phyloP scores from a whole-genome alignment of 92 coral and sea anemone genomes.

The Chrysogorgia sp. region DNA sequence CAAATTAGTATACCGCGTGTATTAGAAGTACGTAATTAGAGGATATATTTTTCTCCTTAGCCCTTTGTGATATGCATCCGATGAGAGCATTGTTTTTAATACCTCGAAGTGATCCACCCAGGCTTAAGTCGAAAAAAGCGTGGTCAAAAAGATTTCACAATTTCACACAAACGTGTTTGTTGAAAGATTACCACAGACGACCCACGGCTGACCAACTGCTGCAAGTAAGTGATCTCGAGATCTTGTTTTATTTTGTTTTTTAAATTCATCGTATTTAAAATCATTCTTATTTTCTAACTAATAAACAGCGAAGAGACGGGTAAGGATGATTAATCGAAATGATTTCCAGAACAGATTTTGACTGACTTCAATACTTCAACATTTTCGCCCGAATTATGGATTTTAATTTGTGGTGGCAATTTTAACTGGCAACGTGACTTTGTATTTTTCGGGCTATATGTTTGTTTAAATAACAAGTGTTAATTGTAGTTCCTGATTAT shows the following conservation, averaged over 20 bases:
- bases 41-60: slow-evolving; percentile 38
- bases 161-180: slow-evolving; percentile 90
- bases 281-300: too few relatives aligned
- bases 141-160: slow-evolving; percentile 98
- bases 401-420: too few relatives aligned
- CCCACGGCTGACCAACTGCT: slow-evolving; percentile 96
- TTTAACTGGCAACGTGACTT: background rate
- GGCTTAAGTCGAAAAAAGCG: slow-evolving; percentile 87
- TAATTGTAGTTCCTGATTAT: background rate
- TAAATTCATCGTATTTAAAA: too few relatives aligned
- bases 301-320: too few relatives aligned
- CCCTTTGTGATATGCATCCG: slow-evolving; percentile 99
- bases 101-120: slow-evolving; percentile 97
- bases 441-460: too few relatives aligned
- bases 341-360: too few relatives aligned
- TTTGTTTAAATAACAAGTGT: too few relatives aligned
- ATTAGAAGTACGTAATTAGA: background rate
- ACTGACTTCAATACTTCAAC: too few relatives aligned
- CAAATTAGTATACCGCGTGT: too few relatives aligned
- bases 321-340: too few relatives aligned
- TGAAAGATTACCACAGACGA: slow-evolving; percentile 89
- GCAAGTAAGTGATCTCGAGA: slow-evolving; percentile 71
- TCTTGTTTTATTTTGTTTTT: background rate
- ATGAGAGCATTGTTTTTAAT: slow-evolving; percentile 97
- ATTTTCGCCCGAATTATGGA: too few relatives aligned